phyloP scores from a whole-genome alignment of 2,888 invertebrate species.

The Synergus umbraculus region DNA sequence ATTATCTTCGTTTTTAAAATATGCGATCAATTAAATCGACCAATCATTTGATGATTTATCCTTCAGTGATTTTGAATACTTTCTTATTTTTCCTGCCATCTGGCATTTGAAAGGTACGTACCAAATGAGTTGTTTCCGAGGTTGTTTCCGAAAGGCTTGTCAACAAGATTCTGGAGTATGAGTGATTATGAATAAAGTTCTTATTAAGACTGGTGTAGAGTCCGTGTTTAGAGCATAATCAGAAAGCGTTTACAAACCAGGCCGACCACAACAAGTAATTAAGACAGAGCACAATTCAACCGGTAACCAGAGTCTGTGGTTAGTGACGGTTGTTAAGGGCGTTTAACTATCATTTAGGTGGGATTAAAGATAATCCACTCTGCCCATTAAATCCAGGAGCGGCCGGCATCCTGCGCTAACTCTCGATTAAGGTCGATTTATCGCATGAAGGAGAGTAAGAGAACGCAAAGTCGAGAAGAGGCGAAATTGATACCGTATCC shows the following conservation, averaged over 20 bases:
- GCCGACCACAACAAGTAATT: conserved; percentile 48
- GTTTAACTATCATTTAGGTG: conserved; percentile 69
- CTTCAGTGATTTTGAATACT: neutral
- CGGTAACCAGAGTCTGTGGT: conserved; percentile 51
- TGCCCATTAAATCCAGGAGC: conserved; percentile 56
- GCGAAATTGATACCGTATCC: conserved; percentile 13
- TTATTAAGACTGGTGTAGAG: neutral
- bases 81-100: no score
- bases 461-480: conserved; percentile 40
- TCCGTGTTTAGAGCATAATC: conserved; percentile 8
- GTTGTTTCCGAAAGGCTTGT: neutral
- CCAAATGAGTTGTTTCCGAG: neutral
- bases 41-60: conserved; percentile 25
- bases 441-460: conserved; percentile 54
- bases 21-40: conserved; percentile 30
- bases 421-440: conserved; percentile 69
- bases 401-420: conserved; percentile 60
- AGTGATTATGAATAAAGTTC: neutral
- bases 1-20: conserved; percentile 21
- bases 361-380: conserved; percentile 68
- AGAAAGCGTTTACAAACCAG: conserved; percentile 37
- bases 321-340: conserved; percentile 61
- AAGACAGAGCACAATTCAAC: conserved; percentile 47
- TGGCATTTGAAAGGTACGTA: no score
- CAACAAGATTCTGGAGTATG: neutral